Percentiles rank a stretch among this genome's conserved stretches.
phyloP scores from a whole-genome alignment of 2,113 vertebrate species.

The Prionailurus bengalensis region DNA sequence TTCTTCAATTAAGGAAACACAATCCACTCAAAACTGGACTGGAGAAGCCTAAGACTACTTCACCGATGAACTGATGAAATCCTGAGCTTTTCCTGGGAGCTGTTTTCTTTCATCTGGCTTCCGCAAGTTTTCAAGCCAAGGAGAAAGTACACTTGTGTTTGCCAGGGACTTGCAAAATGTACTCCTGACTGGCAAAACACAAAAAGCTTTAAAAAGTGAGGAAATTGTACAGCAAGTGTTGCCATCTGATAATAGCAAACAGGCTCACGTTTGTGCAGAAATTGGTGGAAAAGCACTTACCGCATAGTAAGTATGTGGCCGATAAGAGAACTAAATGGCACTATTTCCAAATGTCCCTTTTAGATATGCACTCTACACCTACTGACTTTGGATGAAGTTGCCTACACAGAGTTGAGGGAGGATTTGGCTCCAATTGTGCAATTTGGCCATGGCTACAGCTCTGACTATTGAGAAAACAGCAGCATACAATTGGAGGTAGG shows the following conservation, averaged over 20 bases:
- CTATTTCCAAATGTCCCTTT: not conserved
- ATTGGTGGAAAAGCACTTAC: not conserved
- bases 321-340: not conserved
- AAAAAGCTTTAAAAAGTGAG: constrained; percentile 55
- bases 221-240: not conserved
- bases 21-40: constrained; percentile 36
- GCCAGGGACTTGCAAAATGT: constrained; percentile 76
- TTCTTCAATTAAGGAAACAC: constrained; percentile 54
- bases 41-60: not conserved
- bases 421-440: constrained; percentile 51
- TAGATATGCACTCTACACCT: not conserved
- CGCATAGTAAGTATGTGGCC: not conserved
- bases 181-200: constrained; percentile 69
- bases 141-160: constrained; percentile 66
- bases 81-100: constrained; percentile 56
- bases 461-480: constrained; percentile 21
- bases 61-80: not conserved
- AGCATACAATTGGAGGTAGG: not conserved
- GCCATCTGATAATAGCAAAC: constrained; percentile 46
- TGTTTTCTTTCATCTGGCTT: constrained; percentile 72
- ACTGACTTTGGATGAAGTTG: constrained; percentile 50
- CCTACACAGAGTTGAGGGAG: not conserved
- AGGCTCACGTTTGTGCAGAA: not conserved
- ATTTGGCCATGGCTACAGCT: not conserved
- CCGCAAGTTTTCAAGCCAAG: constrained; percentile 26